Percentiles rank a stretch among this genome's conserved stretches.
These are phyloP conservation scores for Gallirallus australis DNA, from an alignment of 2,797 vertebrate species.

Conservation along the genomic window DNA sequence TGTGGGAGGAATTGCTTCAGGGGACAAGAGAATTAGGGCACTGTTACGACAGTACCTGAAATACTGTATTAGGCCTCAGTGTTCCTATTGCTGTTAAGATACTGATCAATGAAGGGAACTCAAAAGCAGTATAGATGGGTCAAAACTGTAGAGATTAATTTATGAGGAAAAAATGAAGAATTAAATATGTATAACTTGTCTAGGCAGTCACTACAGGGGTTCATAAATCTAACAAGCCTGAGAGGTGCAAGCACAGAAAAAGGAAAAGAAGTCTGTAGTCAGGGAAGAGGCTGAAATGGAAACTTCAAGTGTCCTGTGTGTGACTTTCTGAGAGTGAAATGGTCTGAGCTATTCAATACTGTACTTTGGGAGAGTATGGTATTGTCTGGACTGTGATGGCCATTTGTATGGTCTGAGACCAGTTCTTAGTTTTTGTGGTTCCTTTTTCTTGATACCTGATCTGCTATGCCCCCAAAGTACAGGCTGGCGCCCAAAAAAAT, in stretches of 20 bases:
- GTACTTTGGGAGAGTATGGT: background rate
- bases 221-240: background rate
- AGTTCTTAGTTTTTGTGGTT: background rate
- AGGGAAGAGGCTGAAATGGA: background rate
- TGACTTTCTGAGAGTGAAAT: background rate
- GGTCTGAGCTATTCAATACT: background rate
- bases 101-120: background rate
- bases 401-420: fast-evolving
- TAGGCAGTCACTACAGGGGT: background rate
- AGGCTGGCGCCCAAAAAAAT: fast-evolving
- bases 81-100: background rate
- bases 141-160: background rate
- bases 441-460: background rate
- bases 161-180: background rate
- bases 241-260: background rate
- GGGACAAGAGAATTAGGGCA: fast-evolving
- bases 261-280: background rate
- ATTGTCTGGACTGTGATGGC: background rate
- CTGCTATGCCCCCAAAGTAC: background rate
- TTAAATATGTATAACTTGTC: background rate
- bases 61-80: background rate
- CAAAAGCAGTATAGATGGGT: background rate
- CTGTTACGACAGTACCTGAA: background rate
- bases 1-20: background rate
- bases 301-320: fast-evolving